Conservation (phyloP, 2,888 invertebrate species). For the Drosophila testacea region DNA sequence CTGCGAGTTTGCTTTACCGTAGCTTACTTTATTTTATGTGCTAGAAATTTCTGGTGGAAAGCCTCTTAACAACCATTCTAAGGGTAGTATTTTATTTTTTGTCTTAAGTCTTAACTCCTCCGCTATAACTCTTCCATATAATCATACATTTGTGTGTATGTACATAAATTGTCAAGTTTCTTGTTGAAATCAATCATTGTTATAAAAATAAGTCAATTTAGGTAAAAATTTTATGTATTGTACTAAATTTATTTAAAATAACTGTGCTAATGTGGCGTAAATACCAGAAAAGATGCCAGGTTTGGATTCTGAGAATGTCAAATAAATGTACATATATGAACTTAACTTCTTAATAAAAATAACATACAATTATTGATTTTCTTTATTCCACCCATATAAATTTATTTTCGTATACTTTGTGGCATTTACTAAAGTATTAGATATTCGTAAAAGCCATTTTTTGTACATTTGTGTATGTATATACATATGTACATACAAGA, state of each 20-base stretch:
- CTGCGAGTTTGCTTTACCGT: too few species aligned
- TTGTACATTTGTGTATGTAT: background rate
- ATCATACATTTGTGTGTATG: too few species aligned
- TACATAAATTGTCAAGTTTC: background rate
- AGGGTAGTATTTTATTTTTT: background rate
- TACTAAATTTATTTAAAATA: background rate
- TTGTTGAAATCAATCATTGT: background rate
- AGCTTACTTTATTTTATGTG: too few species aligned
- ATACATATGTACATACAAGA: background rate
- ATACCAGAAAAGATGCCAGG: background rate
- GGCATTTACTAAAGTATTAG: background rate
- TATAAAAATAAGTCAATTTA: background rate
- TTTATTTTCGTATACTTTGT: constrained; percentile 9
- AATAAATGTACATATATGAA: constrained; percentile 2
- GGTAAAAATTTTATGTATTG: background rate
- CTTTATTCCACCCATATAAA: background rate
- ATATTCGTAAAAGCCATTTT: background rate
- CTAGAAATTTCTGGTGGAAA: too few species aligned
- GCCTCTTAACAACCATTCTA: too few species aligned
- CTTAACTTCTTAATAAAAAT: constrained; percentile 1
- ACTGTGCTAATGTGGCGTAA: constrained; percentile 23
- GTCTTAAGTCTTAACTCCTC: too few species aligned
- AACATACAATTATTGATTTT: background rate
- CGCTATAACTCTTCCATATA: too few species aligned
- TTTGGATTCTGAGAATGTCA: constrained; percentile 4